Conservation (phyloP, 2,113 vertebrate species). For the Burhinus bistriatus region DNA sequence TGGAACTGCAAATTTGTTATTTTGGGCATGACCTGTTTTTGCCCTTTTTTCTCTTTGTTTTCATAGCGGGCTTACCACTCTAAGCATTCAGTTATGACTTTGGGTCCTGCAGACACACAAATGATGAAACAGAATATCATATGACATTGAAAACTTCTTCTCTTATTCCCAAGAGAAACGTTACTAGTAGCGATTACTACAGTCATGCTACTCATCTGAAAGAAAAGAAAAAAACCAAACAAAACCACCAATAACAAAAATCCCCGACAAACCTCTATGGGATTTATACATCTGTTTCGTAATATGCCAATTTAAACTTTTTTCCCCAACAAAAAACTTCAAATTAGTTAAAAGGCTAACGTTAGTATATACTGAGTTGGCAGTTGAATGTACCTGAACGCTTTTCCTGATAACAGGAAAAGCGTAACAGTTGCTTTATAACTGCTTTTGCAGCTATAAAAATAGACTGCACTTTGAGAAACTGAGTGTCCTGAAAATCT, state of each 20-base stretch:
- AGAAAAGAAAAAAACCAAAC: neutral
- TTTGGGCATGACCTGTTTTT: neutral
- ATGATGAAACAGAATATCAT: constrained; percentile 1
- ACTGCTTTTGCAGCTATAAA: neutral
- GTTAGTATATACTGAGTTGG: neutral
- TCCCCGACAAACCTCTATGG: neutral
- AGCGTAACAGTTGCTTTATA: neutral
- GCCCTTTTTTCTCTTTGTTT: neutral
- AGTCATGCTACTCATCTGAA: neutral
- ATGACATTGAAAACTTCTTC: neutral
- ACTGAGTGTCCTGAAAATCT: neutral
- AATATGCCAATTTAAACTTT: neutral
- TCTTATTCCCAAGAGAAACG: neutral
- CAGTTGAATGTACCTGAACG: neutral
- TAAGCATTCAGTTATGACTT: neutral
- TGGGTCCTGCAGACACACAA: neutral
- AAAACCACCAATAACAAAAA: neutral
- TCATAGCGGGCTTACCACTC: neutral
- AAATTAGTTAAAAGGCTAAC: neutral
- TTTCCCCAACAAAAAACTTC: neutral
- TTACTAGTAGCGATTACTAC: neutral
- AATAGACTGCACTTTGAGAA: constrained; percentile 5
- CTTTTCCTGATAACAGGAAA: neutral
- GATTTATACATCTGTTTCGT: neutral
- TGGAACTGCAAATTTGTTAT: neutral